Base-by-base conservation (phyloP, 2,888 invertebrate genomes). In the Apeira syringaria region DNA sequence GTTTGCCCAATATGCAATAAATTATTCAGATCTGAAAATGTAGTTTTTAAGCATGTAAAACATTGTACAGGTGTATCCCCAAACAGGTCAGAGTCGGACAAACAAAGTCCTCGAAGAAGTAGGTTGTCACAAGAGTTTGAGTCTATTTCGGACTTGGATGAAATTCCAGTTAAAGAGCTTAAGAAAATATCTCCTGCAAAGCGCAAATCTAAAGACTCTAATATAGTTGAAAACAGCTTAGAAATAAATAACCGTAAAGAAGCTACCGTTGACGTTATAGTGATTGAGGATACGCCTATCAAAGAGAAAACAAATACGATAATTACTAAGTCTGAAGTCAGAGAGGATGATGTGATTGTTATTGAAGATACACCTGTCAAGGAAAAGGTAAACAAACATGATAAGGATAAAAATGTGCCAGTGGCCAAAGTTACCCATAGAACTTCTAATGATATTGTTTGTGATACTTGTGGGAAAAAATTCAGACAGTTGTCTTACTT, bases 11-110 rank as follows among this genome's bases (percentile, higher is more conserved):
- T 90, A 47, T 90, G 90, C 47, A 77, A 76, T 48, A 90, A 90
- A 65, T 60, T 89, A 10, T 90, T 90, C 57, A 73, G 90, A 48
- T 86, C 89, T 12, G 88, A 90, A 64, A 90, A 90, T 48, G 90
- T 90, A 13, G 86, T 90, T 26, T 87, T 88, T 45, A 90, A 90
- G 71, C 90, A 90, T 47, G 90, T 90, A 0, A 90, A 90, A 61
- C 90, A 90, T 63, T 90, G 90, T 46, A 84, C 85, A 1, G 90
- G 90, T 0, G 82, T 84, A 0, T 89, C 89, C 1, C 89, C 89
- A 1, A 87, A 68, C 52, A 73, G 88, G 50, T 87, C 86, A 39
- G 87, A 83, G 24, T 82, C 86, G 2, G 81, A 79, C 41, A 83
- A 77, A 50, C 70, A 72, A 51, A 84, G 82, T 46, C 67, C 71